Evolutionary conservation across 2,888 invertebrate genomes (phyloP).

Genomic region (Sminthurinus aureus): DNA sequence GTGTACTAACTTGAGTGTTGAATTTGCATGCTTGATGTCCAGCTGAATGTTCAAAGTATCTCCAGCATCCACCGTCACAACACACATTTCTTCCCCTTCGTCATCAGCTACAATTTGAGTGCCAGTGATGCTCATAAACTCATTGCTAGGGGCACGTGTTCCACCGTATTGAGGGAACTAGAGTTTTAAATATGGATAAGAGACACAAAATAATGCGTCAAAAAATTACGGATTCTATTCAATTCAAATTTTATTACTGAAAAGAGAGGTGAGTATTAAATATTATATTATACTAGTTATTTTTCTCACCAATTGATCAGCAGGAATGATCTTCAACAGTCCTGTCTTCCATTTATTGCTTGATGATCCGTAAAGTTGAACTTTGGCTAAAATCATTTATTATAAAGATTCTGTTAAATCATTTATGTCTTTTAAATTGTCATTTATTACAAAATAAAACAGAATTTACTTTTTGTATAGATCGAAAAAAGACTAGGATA

Average conservation of each 20-base stretch:
- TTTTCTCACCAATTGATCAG: conserved; percentile 37
- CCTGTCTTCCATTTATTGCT: conserved; percentile 44
- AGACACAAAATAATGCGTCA: too few relatives aligned
- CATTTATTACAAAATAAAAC: too few relatives aligned
- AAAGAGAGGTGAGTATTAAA: too few relatives aligned
- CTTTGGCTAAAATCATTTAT: conserved; percentile 36
- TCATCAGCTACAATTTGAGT: background rate
- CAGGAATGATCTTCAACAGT: conserved; percentile 44
- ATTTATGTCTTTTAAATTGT: too few relatives aligned
- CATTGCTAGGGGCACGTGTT: conserved; percentile 32
- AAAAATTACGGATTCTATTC: too few relatives aligned
- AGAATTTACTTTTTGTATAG: too few relatives aligned
- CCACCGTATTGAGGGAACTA: conserved; percentile 44
- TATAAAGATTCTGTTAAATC: too few relatives aligned
- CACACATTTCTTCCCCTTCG: conserved; percentile 24
- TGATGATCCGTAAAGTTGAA: conserved; percentile 42
- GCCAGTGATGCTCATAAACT: conserved; percentile 24
- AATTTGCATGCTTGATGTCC: conserved; percentile 39
- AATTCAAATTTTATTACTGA: too few relatives aligned
- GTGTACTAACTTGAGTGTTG: conserved; percentile 30
- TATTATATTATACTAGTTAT: background rate
- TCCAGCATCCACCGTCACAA: conserved; percentile 39
- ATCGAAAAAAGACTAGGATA: too few relatives aligned
- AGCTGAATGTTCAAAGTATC: conserved; percentile 37
- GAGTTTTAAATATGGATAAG: background rate